Evolutionary conservation across 2,113 vertebrate species (phyloP).

Genomic region (Brachionichthys hirsutus): DNA sequence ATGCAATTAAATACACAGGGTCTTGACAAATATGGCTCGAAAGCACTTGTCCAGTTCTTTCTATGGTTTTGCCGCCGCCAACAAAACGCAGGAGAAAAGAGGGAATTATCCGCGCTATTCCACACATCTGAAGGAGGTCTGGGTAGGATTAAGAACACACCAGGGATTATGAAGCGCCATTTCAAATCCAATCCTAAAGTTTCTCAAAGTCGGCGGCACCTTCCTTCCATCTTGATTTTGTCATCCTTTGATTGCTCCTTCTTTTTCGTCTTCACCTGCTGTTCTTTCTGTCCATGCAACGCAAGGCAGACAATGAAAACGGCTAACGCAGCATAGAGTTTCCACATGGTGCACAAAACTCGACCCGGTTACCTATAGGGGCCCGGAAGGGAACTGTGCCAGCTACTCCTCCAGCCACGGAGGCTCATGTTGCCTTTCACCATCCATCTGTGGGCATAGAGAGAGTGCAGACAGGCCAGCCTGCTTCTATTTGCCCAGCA

Average conservation of each 20-base stretch:
- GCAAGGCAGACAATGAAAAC: constrained; percentile 56
- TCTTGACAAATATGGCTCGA: too few species aligned
- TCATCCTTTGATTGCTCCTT: background rate
- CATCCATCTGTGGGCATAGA: constrained; percentile 72
- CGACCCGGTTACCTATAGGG: constrained; percentile 40
- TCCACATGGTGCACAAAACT: constrained; percentile 53
- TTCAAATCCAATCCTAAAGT: constrained; percentile 12
- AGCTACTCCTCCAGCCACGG: constrained; percentile 50
- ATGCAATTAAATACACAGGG: too few species aligned
- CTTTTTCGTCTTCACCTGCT: constrained; percentile 15
- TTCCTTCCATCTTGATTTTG: constrained; percentile 9
- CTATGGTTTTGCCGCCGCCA: too few species aligned
- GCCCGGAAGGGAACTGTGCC: constrained; percentile 53
- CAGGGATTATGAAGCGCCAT: constrained; percentile 8
- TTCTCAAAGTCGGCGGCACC: constrained; percentile 32
- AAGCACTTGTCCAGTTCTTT: too few species aligned
- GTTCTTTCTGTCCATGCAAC: constrained; percentile 15
- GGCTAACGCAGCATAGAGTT: constrained; percentile 56
- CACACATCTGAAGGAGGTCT: constrained; percentile 14
- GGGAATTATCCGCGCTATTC: too few species aligned
- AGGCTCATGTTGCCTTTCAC: constrained; percentile 73
- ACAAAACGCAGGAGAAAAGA: too few species aligned
- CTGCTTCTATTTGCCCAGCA: constrained; percentile 73
- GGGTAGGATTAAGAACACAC: constrained; percentile 23
- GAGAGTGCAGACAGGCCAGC: constrained; percentile 76